These are phyloP conservation scores for Urophycis tenuis DNA, from an alignment of 2,797 vertebrate species.

Conservation along the genomic window DNA sequence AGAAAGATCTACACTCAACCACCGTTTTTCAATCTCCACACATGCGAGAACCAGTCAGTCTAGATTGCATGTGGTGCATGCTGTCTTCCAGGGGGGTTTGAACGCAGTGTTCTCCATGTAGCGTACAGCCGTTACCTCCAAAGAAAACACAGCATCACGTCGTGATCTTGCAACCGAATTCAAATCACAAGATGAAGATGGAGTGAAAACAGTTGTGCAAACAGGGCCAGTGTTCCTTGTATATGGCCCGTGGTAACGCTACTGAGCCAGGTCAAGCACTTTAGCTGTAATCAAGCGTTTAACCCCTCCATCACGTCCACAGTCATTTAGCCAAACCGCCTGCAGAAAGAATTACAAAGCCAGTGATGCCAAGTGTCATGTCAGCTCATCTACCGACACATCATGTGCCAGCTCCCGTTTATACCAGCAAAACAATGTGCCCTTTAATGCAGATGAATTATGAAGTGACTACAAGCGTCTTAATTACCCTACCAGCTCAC, in stretches of 20 bases:
- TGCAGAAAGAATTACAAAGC: slow-evolving; percentile 51
- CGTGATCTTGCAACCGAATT: neutral
- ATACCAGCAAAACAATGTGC: slow-evolving; percentile 46
- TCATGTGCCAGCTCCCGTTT: slow-evolving; percentile 61
- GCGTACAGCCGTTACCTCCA: neutral
- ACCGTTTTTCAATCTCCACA: neutral
- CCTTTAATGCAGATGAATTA: slow-evolving; percentile 66
- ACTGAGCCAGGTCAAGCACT: slow-evolving; percentile 23
- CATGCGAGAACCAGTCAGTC: neutral
- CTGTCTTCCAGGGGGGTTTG: neutral
- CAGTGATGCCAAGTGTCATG: slow-evolving; percentile 41
- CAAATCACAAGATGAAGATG: neutral
- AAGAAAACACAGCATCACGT: neutral
- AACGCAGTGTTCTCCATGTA: neutral
- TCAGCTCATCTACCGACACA: slow-evolving; percentile 46
- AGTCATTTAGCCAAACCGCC: slow-evolving; percentile 34
- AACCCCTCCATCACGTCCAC: slow-evolving; percentile 11
- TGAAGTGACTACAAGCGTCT: slow-evolving; percentile 59
- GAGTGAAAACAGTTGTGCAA: neutral
- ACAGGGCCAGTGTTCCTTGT: neutral
- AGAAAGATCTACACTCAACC: neutral
- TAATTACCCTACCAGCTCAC: slow-evolving; percentile 60
- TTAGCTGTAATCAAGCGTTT: slow-evolving; percentile 27
- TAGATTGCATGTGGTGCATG: neutral
- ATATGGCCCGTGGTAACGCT: neutral